These are phyloP conservation scores for Orbicella faveolata DNA, from an alignment of 64 coral and sea anemone species.

Conservation along the genomic window DNA sequence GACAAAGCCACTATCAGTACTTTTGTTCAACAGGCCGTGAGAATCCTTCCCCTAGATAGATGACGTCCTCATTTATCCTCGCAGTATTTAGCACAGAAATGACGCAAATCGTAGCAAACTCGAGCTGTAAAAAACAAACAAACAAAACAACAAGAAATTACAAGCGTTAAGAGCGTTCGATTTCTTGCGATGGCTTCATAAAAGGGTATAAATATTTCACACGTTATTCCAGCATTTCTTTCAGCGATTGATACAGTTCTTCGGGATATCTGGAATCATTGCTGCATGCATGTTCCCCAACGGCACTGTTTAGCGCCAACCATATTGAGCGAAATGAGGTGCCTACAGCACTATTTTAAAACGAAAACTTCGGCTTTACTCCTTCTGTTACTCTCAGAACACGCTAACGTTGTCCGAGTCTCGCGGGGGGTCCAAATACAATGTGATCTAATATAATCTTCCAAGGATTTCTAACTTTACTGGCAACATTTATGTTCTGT, in stretches of 20 bases:
- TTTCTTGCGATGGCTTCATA: slow-evolving; percentile 50
- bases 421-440: slow-evolving; percentile 16
- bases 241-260: slow-evolving; percentile 51
- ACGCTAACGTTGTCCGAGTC: slow-evolving; percentile 19
- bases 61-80: too few relatives aligned
- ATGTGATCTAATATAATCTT: too few relatives aligned
- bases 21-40: too few relatives aligned
- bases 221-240: slow-evolving; percentile 51
- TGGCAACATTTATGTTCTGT: not conserved
- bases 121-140: not conserved
- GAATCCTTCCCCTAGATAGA: too few relatives aligned
- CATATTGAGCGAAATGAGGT: slow-evolving; percentile 36
- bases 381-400: slow-evolving; percentile 5
- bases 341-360: not conserved
- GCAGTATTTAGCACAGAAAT: too few relatives aligned
- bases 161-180: slow-evolving; percentile 50
- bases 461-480: too few relatives aligned
- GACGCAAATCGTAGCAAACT: too few relatives aligned
- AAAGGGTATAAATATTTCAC: slow-evolving; percentile 53
- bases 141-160: slow-evolving; percentile 54
- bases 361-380: not conserved
- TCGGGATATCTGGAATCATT: slow-evolving; percentile 69
- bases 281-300: slow-evolving; percentile 43
- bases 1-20: too few relatives aligned
- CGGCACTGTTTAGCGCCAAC: slow-evolving; percentile 66